phyloP scores from a whole-genome alignment of 2,888 invertebrate species.

The Hecatera dysodea region DNA sequence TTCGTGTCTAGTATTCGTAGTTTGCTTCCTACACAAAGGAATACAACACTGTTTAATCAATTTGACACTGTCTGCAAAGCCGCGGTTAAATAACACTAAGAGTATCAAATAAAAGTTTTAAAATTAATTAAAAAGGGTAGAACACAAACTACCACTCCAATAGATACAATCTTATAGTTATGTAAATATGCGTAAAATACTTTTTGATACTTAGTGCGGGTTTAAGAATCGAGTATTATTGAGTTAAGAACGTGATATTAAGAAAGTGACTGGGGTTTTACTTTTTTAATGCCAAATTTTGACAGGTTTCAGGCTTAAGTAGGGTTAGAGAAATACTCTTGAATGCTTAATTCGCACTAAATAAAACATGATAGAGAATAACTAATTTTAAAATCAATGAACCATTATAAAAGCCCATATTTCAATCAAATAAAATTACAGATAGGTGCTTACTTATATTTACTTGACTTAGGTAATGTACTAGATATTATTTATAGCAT shows the following conservation, averaged over 20 bases:
- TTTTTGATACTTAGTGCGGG: no score
- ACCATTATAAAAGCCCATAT: not conserved
- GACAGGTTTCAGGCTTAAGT: no score
- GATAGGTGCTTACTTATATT: constrained; percentile 3
- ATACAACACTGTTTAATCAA: constrained; percentile 54
- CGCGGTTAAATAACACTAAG: constrained; percentile 15
- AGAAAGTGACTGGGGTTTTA: no score
- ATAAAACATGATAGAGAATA: not conserved
- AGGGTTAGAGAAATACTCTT: no score
- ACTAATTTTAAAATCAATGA: not conserved
- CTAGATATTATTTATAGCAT: not conserved
- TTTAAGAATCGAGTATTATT: no score
- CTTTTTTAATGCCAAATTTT: no score
- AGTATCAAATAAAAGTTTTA: constrained; percentile 8
- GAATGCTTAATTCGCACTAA: not conserved
- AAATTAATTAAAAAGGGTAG: not conserved
- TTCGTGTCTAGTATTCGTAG: constrained; percentile 71
- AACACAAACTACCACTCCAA: not conserved
- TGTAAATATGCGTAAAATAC: no score
- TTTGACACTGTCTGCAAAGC: constrained; percentile 45
- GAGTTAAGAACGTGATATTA: no score
- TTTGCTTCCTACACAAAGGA: constrained; percentile 50
- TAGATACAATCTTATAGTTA: no score
- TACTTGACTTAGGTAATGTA: not conserved
- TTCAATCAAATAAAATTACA: not conserved